Base-by-base conservation (phyloP, 1,140 invertebrate genomes). In the Scaptomyza graminum region DNA sequence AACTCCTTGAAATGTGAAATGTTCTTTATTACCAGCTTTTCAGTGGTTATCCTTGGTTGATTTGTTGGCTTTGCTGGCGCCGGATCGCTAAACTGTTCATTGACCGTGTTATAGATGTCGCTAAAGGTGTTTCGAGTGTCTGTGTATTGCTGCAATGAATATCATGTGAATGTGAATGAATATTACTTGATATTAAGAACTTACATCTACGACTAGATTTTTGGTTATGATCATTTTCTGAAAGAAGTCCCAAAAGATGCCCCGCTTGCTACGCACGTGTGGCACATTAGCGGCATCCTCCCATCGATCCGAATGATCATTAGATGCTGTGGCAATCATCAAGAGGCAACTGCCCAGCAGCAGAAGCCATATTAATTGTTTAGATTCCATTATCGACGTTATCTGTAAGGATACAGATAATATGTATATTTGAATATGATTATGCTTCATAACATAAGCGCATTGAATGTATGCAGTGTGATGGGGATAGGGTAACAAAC, bases 11-110 rank as follows among this genome's bases (percentile, higher is more conserved):
- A 6, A 31, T 31, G 5, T 31, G 28, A 31, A 31, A 22, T 22
- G 2, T 8, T 34, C 0, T 34, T 8, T 9, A 22, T 78, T 56
- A 91, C 90, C 37, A 43, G 31, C 12, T 72, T 79, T 34, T 84
- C 74, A 0, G 90, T 91, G n/a, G 77, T 91, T 0, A 39, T n/a
- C n/a, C 55, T 63, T 7, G 61, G 72, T 34, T 57, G 76, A 62
- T 9, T 71, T 9, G 80, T 90, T 5, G 91, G 78, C 18, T 90
- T 88, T 1, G 11, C 28, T 0, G 84, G 76, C 0, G 74, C 90
- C 3, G 91, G 87, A 72, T 92, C 91, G 15, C 78, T 85, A 15
- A 92, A 91, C 25, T 83, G 81, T n/a, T 90, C 85, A 13, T 84
- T 90, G 0, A 92, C 55, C 8, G 80, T 76, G 37, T 91, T 91